These are phyloP conservation scores for Ischnura elegans DNA, from an alignment of 2,888 invertebrate genomes.

Conservation along the genomic window DNA sequence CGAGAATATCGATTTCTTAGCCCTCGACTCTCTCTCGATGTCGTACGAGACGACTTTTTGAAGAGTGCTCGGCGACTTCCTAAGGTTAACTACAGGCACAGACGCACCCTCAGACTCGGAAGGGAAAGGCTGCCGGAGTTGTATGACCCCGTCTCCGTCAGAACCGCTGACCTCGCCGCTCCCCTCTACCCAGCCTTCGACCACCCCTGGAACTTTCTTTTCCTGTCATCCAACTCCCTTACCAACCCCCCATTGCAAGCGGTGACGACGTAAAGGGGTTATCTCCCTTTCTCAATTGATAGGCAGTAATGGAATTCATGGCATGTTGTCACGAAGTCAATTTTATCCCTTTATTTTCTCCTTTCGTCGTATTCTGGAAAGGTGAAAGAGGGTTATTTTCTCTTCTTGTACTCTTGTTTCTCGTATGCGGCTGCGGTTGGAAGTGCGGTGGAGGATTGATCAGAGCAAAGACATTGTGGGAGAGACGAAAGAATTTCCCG, in stretches of 20 bases:
- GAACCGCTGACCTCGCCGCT: background rate
- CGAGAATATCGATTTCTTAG: background rate
- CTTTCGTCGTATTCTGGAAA: background rate
- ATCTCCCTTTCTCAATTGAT: slow-evolving; percentile 26
- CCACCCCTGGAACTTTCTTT: background rate
- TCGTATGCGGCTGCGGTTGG: background rate
- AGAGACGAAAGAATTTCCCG: background rate
- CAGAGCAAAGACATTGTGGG: background rate
- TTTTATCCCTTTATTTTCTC: background rate
- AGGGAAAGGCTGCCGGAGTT: background rate
- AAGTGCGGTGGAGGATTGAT: background rate
- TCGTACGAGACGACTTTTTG: background rate
- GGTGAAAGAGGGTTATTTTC: background rate
- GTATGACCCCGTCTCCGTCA: background rate
- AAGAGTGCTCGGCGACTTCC: background rate
- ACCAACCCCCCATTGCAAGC: background rate
- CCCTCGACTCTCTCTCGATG: background rate
- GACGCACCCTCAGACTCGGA: background rate
- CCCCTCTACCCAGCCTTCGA: background rate
- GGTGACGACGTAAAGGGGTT: background rate
- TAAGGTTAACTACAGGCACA: background rate
- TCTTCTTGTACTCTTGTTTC: background rate
- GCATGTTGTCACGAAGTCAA: slow-evolving; percentile 5
- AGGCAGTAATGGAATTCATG: slow-evolving; percentile 1
- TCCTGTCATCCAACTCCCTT: background rate